These are phyloP conservation scores for human (Homo sapiens) DNA, from an alignment of 2,113 vertebrate genomes.

Conservation along the genomic window DNA sequence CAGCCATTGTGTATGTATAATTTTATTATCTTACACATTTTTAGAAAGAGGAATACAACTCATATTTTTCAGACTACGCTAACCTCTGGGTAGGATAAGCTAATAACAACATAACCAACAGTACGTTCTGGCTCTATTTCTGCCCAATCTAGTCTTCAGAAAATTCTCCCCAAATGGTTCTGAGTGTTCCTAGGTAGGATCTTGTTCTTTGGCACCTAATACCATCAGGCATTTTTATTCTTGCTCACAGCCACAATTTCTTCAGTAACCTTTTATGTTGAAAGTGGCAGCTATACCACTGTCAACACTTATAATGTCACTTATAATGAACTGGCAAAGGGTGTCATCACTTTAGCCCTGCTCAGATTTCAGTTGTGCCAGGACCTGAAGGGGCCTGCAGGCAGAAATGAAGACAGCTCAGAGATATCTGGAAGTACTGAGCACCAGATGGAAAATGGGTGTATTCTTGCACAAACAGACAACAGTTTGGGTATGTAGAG, in stretches of 20 bases:
- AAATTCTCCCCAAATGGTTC: background rate
- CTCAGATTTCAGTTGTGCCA: background rate
- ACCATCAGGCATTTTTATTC: background rate
- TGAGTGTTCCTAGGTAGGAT: background rate
- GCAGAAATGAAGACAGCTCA: background rate
- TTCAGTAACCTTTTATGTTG: background rate
- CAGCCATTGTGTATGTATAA: background rate
- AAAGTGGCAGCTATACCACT: background rate
- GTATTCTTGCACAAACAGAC: background rate
- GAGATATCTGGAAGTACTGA: background rate
- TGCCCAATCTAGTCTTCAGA: background rate
- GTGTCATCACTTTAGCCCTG: background rate
- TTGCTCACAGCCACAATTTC: background rate
- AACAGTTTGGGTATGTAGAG: background rate
- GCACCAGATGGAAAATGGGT: background rate
- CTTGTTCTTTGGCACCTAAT: background rate
- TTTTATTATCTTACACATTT: slow-evolving; percentile 35
- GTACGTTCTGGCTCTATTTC: background rate
- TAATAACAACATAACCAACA: background rate
- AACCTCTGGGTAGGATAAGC: background rate
- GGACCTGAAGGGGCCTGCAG: background rate
- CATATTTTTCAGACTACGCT: background rate
- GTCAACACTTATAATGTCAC: too few species aligned
- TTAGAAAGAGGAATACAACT: slow-evolving; percentile 15
- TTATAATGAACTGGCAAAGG: background rate